A percentile compares a stretch with the other conserved stretches of the same genome.
Conservation (phyloP, 2,113 vertebrate species). For the Corythaixoides concolor region DNA sequence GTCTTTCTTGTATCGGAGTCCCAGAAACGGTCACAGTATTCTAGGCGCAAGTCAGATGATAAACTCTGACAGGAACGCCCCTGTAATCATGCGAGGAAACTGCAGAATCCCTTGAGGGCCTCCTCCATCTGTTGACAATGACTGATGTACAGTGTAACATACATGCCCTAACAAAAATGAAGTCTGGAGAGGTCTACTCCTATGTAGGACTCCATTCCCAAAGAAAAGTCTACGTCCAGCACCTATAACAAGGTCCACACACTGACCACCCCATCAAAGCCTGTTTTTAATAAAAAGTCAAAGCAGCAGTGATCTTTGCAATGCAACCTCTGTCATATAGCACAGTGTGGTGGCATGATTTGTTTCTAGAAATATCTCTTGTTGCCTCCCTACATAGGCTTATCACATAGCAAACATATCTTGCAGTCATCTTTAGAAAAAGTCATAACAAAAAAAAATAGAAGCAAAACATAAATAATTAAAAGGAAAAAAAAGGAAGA, state of each 20-base stretch:
- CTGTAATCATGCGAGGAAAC: neutral
- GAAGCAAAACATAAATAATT: neutral
- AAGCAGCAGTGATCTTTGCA: neutral
- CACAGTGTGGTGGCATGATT: neutral
- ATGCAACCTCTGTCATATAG: neutral
- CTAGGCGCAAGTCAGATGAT: neutral
- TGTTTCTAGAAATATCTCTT: neutral
- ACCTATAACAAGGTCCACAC: neutral
- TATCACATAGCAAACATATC: neutral
- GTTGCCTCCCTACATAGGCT: neutral
- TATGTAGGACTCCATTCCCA: neutral
- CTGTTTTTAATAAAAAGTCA: neutral
- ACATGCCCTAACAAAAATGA: neutral
- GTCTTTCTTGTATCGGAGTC: neutral
- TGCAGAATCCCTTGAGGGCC: neutral
- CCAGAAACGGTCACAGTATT: neutral
- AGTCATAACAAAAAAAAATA: neutral
- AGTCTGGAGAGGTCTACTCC: neutral
- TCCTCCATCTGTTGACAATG: neutral
- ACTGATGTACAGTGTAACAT: neutral
- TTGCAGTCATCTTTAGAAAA: neutral
- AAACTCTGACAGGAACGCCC: neutral
- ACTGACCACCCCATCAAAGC: neutral
- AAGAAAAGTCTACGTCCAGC: neutral
- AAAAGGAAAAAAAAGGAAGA: neutral